Evolutionary conservation across 2,888 invertebrate genomes (phyloP), one percentile per base, ranked within the genome.

Genomic region (Actias luna): DNA sequence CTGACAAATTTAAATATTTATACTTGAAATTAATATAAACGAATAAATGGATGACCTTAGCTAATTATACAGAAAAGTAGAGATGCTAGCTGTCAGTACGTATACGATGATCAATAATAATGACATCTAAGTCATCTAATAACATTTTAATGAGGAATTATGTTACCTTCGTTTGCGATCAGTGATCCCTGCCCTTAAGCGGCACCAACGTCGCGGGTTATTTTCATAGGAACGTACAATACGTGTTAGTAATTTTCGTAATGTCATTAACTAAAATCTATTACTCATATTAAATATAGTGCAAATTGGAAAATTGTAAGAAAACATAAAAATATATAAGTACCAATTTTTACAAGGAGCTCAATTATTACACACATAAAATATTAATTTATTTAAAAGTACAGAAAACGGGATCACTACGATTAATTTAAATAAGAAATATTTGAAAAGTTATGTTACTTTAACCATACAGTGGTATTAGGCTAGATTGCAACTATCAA

Each of bases 121-220:
- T 29, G 55, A 55, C 29, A 55, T 55, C 55, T 55, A 55, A 27
- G 16, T 27, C 16, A n/a, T 55, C 29, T 55, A 27, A 57, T 18
- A 27, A 18, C 60, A 36, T 39, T 18, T n/a, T 36, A 61, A 39
- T 39, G 1, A 27, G 29, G n/a, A n/a, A n/a, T 55, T 55, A 58
- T 25, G 72, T 86, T 92, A 92, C 92, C 92, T 92, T 92, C 92
- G 76, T 91, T 89, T 87, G 86, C 88, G 84, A 92, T 90, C 80
- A 92, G 92, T 81, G 88, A 88, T 83, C 90, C 91, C 77, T 83
- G 87, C 74, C 89, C 89, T 91, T 82, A 74, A 74, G 76, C 76
- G 72, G 77, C 69, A 73, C 65, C 72, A 77, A 72, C 79, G 83
- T 79, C 84, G 79, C 81, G 80, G 76, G 80, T 50, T 50, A 71